Evolutionary conservation across 2,797 vertebrate species (phyloP).

Genomic region (Notamacropus eugenii): DNA sequence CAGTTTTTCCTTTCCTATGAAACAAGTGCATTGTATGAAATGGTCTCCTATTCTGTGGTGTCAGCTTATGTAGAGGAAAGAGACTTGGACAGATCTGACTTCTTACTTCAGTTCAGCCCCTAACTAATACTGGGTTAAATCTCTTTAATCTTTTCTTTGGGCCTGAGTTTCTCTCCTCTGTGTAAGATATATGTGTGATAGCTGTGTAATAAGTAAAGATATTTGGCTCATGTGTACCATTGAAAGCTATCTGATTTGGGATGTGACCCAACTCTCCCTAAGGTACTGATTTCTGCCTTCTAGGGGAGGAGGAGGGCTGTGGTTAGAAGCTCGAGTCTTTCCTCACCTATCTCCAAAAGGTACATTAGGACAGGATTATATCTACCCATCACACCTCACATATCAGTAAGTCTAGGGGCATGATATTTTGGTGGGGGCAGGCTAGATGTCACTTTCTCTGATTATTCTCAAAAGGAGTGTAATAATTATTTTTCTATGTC

Average conservation of each 20-base stretch:
- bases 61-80: not conserved
- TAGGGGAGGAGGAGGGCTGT: not conserved
- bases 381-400: not conserved
- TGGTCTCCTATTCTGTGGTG: not conserved
- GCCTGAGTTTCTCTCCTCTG: not conserved
- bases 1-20: not conserved
- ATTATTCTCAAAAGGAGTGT: not conserved
- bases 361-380: not conserved
- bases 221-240: not conserved
- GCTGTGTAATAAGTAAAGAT: not conserved
- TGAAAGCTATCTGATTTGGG: not conserved
- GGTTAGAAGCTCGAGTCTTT: not conserved
- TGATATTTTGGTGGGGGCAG: not conserved
- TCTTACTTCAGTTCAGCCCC: not conserved
- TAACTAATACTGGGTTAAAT: not conserved
- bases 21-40: not conserved
- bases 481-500: not conserved
- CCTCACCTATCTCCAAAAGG: not conserved
- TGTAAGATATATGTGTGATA: not conserved
- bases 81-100: not conserved
- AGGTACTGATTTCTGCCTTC: not conserved
- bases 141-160: not conserved
- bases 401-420: not conserved
- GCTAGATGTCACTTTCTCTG: not conserved
- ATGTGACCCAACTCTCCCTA: not conserved